Percentiles rank a stretch among this genome's conserved stretches.
Conservation (phyloP, 2,888 invertebrate species). For the Pyrrhosoma nymphula region DNA sequence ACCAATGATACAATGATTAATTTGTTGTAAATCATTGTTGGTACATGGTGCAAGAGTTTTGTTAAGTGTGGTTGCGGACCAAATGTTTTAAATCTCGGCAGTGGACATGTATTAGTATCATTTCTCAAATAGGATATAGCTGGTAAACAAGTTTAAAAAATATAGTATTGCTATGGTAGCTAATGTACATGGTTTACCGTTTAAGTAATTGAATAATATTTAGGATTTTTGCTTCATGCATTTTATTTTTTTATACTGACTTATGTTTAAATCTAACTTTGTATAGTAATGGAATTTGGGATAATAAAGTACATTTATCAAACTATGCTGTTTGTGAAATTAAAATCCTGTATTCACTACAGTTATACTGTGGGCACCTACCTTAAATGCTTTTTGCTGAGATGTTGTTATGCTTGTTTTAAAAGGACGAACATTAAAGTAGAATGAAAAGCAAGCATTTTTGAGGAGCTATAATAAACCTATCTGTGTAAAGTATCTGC, state of each 20-base stretch:
- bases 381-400: neutral
- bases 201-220: neutral
- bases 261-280: neutral
- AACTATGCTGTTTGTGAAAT: constrained; percentile 50
- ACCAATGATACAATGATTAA: neutral
- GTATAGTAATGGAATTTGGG: constrained; percentile 52
- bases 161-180: neutral
- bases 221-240: neutral
- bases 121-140: neutral
- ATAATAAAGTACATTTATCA: constrained; percentile 55
- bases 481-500: neutral
- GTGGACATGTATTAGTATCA: neutral
- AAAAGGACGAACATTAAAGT: neutral
- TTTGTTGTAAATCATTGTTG: neutral
- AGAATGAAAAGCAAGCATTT: neutral
- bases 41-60: neutral
- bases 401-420: neutral
- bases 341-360: constrained; percentile 7
- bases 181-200: neutral
- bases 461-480: neutral
- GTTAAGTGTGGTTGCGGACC: neutral
- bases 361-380: neutral
- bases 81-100: neutral
- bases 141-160: neutral
- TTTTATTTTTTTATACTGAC: constrained; percentile 42